phyloP scores from a whole-genome alignment of 92 coral and sea anemone genomes.

The Porites divaricata region DNA sequence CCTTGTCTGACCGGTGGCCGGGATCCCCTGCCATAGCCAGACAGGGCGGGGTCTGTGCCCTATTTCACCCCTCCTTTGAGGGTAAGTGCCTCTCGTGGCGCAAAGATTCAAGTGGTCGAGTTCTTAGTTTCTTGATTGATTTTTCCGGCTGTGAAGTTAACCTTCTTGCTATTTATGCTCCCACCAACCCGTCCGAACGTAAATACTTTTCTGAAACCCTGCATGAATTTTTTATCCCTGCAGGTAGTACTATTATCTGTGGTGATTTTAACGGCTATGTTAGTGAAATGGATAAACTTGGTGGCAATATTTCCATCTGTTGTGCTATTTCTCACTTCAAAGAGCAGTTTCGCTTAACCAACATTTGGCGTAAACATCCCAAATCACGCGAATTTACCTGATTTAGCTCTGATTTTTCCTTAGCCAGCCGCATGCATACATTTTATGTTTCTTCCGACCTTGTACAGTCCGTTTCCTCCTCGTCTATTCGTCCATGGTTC shows the following conservation, averaged over 20 bases:
- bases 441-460: neutral
- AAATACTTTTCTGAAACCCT: conserved; percentile 8
- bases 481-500: conserved; percentile 15
- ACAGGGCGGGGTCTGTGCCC: conserved; percentile 15
- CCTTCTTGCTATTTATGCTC: conserved; percentile 37
- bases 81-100: neutral
- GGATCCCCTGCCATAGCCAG: conserved; percentile 31
- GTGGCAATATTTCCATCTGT: conserved; percentile 3
- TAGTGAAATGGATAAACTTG: conserved; percentile 21
- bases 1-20: neutral
- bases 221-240: conserved; percentile 9
- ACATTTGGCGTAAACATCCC: conserved; percentile 34
- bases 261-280: conserved; percentile 57
- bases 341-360: neutral
- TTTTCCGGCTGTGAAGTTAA: neutral
- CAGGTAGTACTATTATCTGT: neutral
- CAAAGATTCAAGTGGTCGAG: conserved; percentile 21
- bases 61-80: neutral
- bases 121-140: neutral
- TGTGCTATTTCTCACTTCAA: neutral
- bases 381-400: conserved; percentile 6
- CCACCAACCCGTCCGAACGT: conserved; percentile 25
- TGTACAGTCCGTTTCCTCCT: neutral
- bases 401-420: neutral
- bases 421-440: conserved; percentile 25